phyloP scores from a whole-genome alignment of 2,113 vertebrate species.

The Epinephelus cyanopodus region DNA sequence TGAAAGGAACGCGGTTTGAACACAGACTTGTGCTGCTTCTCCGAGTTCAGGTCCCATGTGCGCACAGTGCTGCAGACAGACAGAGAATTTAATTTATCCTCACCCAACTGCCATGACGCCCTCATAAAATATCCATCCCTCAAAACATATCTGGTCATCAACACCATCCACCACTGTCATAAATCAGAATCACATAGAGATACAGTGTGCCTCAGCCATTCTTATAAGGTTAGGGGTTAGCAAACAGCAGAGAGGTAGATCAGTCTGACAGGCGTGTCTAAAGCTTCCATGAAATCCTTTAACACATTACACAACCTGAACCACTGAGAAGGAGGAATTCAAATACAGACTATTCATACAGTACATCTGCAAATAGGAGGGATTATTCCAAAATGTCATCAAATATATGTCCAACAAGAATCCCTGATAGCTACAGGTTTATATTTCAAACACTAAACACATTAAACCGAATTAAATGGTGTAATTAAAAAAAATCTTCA shows the following conservation, averaged over 20 bases:
- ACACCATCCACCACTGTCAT: constrained; percentile 9
- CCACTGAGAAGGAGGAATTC: constrained; percentile 1
- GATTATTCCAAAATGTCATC: constrained; percentile 15
- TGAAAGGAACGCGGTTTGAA: constrained; percentile 94
- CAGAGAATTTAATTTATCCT: constrained; percentile 20
- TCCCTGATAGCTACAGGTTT: neutral
- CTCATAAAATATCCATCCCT: constrained; percentile 30
- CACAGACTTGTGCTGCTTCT: constrained; percentile 93
- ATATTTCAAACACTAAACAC: neutral
- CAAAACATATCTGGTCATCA: constrained; percentile 50
- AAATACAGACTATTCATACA: constrained; percentile 34
- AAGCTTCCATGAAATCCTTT: constrained; percentile 76
- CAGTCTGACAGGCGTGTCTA: constrained; percentile 73
- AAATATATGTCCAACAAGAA: constrained; percentile 3
- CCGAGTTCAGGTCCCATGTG: constrained; percentile 94
- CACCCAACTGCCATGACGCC: constrained; percentile 11
- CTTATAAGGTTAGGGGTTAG: constrained; percentile 45
- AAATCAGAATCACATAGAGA: constrained; percentile 38
- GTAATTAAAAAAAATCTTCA: neutral
- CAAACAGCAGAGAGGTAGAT: constrained; percentile 70
- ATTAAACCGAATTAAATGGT: neutral
- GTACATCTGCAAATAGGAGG: constrained; percentile 8
- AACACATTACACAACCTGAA: constrained; percentile 82
- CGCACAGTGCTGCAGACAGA: constrained; percentile 90
- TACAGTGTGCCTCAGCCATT: constrained; percentile 13